Conservation (phyloP, 2,113 vertebrate species). For the Sialia sialis region DNA sequence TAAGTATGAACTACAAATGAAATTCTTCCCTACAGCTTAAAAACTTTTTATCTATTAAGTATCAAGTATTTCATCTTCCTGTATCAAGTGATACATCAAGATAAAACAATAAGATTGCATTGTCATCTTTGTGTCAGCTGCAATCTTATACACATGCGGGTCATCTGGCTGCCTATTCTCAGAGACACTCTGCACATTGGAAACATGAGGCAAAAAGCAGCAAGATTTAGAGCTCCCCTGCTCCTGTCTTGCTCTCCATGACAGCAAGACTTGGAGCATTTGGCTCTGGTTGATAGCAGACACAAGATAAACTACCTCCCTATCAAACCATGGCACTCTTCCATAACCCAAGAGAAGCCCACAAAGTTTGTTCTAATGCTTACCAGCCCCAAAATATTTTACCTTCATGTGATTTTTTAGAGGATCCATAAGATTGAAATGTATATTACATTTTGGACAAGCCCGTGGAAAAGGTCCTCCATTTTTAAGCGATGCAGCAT, state of each 20-base stretch:
- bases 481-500: constrained; percentile 75
- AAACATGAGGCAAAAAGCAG: not conserved
- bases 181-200: not conserved
- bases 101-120: not conserved
- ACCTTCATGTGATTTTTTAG: constrained; percentile 88
- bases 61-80: not conserved
- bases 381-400: constrained; percentile 12
- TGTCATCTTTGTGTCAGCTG: not conserved
- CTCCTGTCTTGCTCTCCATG: not conserved
- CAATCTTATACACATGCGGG: not conserved
- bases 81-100: not conserved
- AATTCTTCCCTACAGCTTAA: not conserved
- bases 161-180: not conserved
- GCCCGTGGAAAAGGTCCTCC: constrained; percentile 81
- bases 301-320: not conserved
- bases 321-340: not conserved
- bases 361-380: not conserved
- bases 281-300: not conserved
- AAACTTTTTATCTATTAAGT: not conserved
- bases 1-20: not conserved
- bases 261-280: not conserved
- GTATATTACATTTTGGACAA: constrained; percentile 89
- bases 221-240: not conserved
- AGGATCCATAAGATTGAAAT: constrained; percentile 83
- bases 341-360: not conserved